These are phyloP conservation scores for Dusona sp. DNA, from an alignment of 2,888 invertebrate species.

Conservation along the genomic window DNA sequence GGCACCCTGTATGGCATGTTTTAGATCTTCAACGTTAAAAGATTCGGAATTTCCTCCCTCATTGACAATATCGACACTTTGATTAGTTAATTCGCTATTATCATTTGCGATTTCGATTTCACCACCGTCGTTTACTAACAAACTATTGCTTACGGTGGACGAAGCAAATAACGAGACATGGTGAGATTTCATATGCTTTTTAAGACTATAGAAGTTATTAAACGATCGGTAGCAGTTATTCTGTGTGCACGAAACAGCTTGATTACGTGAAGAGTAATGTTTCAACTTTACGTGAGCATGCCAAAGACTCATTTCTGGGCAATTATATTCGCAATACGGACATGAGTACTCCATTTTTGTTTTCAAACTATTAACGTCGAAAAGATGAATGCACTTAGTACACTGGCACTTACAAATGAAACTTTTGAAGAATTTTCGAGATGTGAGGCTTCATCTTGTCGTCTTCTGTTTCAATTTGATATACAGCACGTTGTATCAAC, in stretches of 20 bases:
- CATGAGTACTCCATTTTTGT: slow-evolving; percentile 18
- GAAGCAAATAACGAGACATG: background rate
- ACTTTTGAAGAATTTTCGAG: slow-evolving; percentile 29
- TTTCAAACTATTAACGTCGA: background rate
- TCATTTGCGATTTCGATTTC: background rate
- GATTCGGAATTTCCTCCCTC: background rate
- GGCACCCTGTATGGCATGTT: slow-evolving; percentile 11
- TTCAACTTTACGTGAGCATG: slow-evolving; percentile 9
- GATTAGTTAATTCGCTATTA: background rate
- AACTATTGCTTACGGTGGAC: background rate
- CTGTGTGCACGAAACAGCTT: slow-evolving; percentile 39
- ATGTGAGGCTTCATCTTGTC: slow-evolving; percentile 34
- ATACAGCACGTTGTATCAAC: slow-evolving; percentile 35
- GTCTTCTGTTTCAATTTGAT: slow-evolving; percentile 35
- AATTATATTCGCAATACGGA: slow-evolving; percentile 16
- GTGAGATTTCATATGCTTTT: slow-evolving; percentile 22
- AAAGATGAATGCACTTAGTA: background rate
- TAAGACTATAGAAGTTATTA: slow-evolving; percentile 11
- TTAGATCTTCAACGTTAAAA: slow-evolving; percentile 33
- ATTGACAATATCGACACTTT: background rate
- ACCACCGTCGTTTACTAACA: background rate
- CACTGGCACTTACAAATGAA: background rate
- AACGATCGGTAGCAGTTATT: slow-evolving; percentile 7
- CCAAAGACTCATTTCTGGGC: background rate
- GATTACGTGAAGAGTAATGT: slow-evolving; percentile 2